Evolutionary conservation across 1,140 invertebrate species (phyloP).

Genomic region (Rhizoglyphus robini): DNA sequence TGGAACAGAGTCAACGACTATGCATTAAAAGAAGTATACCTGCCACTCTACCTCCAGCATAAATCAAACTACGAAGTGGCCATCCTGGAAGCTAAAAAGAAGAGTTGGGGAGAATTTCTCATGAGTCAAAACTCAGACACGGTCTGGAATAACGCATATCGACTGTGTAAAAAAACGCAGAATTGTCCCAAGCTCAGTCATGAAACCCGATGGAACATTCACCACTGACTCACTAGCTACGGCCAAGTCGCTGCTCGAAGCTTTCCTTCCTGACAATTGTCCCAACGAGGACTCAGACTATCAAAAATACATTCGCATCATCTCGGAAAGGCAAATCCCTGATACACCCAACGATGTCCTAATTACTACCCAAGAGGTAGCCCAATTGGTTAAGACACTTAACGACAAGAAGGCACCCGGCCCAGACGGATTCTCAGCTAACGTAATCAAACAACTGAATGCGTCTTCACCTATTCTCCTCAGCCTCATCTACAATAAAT

Average conservation of each 20-base stretch:
- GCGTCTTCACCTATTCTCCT: not conserved
- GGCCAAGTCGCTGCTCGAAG: not conserved
- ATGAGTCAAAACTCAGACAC: not conserved
- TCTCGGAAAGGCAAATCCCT: not conserved
- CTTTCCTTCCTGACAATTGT: not conserved
- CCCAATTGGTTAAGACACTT: not conserved
- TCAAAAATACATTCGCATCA: no score
- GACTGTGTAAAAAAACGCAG: not conserved
- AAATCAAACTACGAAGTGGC: not conserved
- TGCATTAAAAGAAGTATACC: not conserved
- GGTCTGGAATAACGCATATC: not conserved
- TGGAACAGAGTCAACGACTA: not conserved
- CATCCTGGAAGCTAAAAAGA: not conserved
- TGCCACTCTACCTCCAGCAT: not conserved
- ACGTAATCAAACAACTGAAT: constrained; percentile 6
- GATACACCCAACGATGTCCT: not conserved
- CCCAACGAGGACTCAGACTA: no score
- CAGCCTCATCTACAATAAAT: constrained; percentile 6
- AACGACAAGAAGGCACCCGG: constrained; percentile 17
- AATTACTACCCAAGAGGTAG: not conserved
- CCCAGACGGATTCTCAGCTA: not conserved
- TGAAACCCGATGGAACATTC: not conserved
- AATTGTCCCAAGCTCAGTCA: not conserved
- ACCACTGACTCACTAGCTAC: not conserved
- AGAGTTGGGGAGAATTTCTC: not conserved